Evolutionary conservation across 2,797 vertebrate species (phyloP), one percentile per base, ranked within the genome.

Genomic region (Lophius americanus): DNA sequence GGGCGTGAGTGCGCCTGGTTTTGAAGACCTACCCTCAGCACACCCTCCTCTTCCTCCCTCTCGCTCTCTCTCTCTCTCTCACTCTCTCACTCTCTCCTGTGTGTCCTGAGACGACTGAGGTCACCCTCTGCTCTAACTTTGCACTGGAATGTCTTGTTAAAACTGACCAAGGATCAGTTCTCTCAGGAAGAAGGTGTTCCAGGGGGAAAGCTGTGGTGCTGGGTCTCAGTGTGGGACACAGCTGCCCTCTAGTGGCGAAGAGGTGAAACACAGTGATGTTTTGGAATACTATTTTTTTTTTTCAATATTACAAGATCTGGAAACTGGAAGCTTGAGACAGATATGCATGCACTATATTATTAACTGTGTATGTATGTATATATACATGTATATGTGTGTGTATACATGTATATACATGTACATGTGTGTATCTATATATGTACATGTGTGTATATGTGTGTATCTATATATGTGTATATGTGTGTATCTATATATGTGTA

Each of bases 211-310:
- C 8, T 0, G 0, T 1, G 43, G 35, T 36, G 43, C 3, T 33
- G 11, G 39, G 37, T 57, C 39, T 35, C 2, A 14, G 35, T 4
- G 51, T 54, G 36, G 63, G 3, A 1, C 2, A 12, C 48, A 85
- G 72, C 71, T 64, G 75, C 91, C 85, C 78, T 68, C 89, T 85
- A 78, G 57, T 62, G 90, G 83, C 54, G 0, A 6, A 7, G 3
- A 41, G 0, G 9, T 33, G 23, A 50, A 50, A 7, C 23, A 4
- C 4, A 7, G 4, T 3, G 44, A 4, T 23, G 23, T 23, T 23
- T 23, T 23, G 23, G 23, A 23, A 23, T 23, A 23, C 23, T 23
- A 23, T 23, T 23, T 23, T 23, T 1, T 23, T 23, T n/a, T n/a
- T n/a, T n/a, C n/a, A n/a, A n/a, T n/a, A n/a, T n/a, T n/a, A n/a